phyloP scores from a whole-genome alignment of 2,797 vertebrate species.

The Denticeps clupeoides region DNA sequence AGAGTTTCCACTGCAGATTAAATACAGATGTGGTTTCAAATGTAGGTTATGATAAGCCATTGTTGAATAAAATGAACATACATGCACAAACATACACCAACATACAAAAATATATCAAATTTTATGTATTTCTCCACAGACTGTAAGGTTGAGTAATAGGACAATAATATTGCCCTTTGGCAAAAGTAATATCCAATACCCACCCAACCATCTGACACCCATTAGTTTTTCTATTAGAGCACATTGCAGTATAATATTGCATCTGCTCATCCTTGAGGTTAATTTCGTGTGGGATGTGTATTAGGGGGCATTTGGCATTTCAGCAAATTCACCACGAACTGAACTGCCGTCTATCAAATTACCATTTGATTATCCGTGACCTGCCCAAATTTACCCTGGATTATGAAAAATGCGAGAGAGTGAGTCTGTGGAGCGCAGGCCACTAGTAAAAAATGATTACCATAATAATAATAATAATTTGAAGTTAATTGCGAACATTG shows the following conservation, averaged over 20 bases:
- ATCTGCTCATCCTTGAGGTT: conserved; percentile 17
- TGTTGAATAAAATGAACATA: conserved; percentile 1
- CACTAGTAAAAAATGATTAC: no score
- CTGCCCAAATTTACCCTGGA: no score
- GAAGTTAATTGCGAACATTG: background rate
- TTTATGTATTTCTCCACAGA: no score
- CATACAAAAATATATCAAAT: background rate
- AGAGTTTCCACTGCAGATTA: conserved; percentile 9
- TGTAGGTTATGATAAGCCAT: no score
- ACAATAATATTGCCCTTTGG: conserved; percentile 39
- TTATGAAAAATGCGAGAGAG: no score
- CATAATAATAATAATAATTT: no score
- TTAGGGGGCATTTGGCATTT: background rate
- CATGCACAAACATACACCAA: conserved; percentile 8
- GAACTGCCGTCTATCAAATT: background rate
- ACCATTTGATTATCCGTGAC: no score
- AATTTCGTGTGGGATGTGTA: conserved; percentile 4
- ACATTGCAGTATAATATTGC: conserved; percentile 34
- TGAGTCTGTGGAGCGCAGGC: no score
- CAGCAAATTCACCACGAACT: background rate
- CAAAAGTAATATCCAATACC: conserved; percentile 43
- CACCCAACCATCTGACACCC: conserved; percentile 35
- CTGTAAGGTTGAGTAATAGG: conserved; percentile 31
- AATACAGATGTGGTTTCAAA: no score
- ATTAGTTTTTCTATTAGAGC: conserved; percentile 46